These are phyloP conservation scores for Monopis laevigella DNA, from an alignment of 2,888 invertebrate genomes.

Conservation along the genomic window DNA sequence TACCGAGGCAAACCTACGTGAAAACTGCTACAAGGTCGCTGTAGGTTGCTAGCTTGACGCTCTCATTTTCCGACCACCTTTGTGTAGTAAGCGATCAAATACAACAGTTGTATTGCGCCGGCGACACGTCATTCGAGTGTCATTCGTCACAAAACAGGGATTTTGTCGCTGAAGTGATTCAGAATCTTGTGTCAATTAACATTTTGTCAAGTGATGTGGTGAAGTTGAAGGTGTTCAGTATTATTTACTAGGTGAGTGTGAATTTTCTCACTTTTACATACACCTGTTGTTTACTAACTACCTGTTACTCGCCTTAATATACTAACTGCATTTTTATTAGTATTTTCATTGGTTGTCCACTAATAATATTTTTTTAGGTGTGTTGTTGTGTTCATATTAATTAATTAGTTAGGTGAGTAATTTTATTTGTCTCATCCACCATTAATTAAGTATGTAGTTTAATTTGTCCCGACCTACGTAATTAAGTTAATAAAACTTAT, in stretches of 20 bases:
- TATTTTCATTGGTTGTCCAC: slow-evolving; percentile 5
- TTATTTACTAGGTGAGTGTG: slow-evolving; percentile 4
- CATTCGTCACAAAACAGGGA: too few species aligned
- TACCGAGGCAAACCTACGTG: too few species aligned
- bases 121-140: slow-evolving; percentile 5
- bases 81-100: neutral
- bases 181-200: neutral
- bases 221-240: too few species aligned
- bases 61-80: slow-evolving; percentile 11
- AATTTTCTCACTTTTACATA: neutral
- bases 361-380: neutral
- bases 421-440: neutral
- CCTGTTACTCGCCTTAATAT: too few species aligned
- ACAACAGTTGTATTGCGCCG: neutral
- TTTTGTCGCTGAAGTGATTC: slow-evolving; percentile 4
- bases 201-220: slow-evolving; percentile 3
- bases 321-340: neutral
- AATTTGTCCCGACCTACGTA: too few species aligned
- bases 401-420: neutral
- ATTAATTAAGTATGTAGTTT: neutral
- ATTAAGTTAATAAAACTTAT: too few species aligned
- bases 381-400: neutral
- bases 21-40: neutral
- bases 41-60: neutral
- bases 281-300: too few species aligned